Evolutionary conservation across 2,797 vertebrate species (phyloP).

Genomic region (Erithacus rubecula): DNA sequence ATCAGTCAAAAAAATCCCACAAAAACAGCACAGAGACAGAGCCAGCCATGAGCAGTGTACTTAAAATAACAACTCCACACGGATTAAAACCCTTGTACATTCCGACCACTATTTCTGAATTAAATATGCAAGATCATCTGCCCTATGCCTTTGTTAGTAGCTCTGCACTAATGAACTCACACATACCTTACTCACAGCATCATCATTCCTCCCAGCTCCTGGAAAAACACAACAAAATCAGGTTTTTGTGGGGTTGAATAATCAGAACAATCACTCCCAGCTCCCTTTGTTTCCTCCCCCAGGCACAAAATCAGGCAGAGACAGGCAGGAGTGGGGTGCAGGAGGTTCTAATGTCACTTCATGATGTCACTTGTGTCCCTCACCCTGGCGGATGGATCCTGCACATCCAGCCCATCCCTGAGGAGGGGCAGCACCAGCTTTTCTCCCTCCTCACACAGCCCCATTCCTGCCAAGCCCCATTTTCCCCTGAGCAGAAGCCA

Average conservation of each 20-base stretch:
- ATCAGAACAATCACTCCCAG: accelerated
- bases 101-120: not conserved
- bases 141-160: accelerated
- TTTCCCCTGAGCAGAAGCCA: not conserved
- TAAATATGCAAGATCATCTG: not conserved
- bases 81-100: not conserved
- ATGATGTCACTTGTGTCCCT: not conserved
- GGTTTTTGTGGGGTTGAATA: not conserved
- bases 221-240: constrained; percentile 51
- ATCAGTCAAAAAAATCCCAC: not conserved
- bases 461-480: not conserved
- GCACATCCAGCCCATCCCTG: not conserved
- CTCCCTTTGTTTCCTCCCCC: not conserved
- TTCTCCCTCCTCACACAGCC: not conserved
- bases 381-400: not conserved
- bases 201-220: constrained; percentile 51
- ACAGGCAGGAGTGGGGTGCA: not conserved
- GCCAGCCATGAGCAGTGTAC: not conserved
- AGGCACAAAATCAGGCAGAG: not conserved
- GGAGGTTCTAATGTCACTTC: not conserved
- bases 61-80: not conserved
- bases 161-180: not conserved
- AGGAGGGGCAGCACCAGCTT: not conserved
- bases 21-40: not conserved
- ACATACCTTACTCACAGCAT: constrained; percentile 51